phyloP scores from a whole-genome alignment of 2,888 invertebrate genomes.

The Drosophila longiperda region DNA sequence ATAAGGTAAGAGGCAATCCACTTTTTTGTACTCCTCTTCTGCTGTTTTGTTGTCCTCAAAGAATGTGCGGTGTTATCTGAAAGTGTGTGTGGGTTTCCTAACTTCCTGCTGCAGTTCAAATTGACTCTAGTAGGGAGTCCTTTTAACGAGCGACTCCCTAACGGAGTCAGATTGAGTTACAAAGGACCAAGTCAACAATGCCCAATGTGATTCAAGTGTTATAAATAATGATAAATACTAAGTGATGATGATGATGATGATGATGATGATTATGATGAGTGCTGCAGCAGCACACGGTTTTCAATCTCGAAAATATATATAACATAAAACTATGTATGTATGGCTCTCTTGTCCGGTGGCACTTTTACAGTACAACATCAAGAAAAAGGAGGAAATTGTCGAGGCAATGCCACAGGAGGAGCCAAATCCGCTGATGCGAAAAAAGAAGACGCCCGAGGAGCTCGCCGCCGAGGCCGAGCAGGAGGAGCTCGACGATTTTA shows the following conservation, averaged over 20 bases:
- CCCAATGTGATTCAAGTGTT: constrained; percentile 22
- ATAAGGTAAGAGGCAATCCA: constrained; percentile 91
- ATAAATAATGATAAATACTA: constrained; percentile 17
- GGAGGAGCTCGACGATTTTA: constrained; percentile 97
- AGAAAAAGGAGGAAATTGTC: constrained; percentile 97
- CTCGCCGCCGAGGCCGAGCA: constrained; percentile 98
- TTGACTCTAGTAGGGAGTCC: constrained; percentile 99
- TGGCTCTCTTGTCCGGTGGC: constrained; percentile 3
- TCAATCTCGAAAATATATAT: background rate
- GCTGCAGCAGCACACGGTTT: constrained; percentile 2
- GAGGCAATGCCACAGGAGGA: constrained; percentile 93
- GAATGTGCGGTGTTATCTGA: constrained; percentile 16
- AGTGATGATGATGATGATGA: constrained; percentile 5
- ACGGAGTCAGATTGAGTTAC: constrained; percentile 99
- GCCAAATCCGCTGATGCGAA: constrained; percentile 97
- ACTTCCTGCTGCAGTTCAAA: constrained; percentile 91
- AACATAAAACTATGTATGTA: constrained; percentile 1
- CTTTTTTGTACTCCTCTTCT: background rate
- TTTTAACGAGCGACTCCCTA: constrained; percentile 96
- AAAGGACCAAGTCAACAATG: constrained; percentile 88
- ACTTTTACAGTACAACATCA: constrained; percentile 97
- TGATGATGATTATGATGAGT: constrained; percentile 2
- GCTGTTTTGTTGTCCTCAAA: background rate
- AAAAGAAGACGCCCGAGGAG: constrained; percentile 99
- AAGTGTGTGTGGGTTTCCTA: constrained; percentile 10